Percentiles rank a stretch among this genome's conserved stretches.
These are phyloP conservation scores for Oncorhynchus kisutch DNA, from an alignment of 2,113 vertebrate genomes.

Conservation along the genomic window DNA sequence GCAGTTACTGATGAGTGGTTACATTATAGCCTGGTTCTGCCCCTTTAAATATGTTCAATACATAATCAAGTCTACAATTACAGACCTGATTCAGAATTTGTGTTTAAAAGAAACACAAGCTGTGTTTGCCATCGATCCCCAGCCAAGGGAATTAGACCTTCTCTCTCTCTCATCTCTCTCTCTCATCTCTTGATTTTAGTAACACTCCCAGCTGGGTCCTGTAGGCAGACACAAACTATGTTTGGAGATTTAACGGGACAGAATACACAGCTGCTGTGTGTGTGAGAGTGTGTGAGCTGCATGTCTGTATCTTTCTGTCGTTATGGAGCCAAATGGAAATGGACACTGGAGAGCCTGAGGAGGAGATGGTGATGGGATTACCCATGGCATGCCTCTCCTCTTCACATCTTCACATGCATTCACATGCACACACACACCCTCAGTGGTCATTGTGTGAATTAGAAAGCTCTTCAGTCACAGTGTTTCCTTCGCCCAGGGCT, in stretches of 20 bases:
- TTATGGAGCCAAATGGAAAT: no score
- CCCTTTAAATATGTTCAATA: conserved; percentile 13
- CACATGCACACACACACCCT: background rate
- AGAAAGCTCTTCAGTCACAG: no score
- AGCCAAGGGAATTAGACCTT: conserved; percentile 28
- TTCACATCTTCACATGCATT: background rate
- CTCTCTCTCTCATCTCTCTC: background rate
- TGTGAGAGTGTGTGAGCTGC: conserved; percentile 9
- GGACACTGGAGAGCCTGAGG: background rate
- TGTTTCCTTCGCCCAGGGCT: no score
- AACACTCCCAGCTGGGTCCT: background rate
- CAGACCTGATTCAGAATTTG: background rate
- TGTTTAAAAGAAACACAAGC: conserved; percentile 18
- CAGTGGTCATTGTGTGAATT: no score
- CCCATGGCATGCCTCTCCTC: conserved; percentile 17
- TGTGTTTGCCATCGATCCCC: conserved; percentile 38
- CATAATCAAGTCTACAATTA: conserved; percentile 19
- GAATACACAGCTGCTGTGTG: conserved; percentile 15
- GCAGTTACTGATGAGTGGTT: conserved; percentile 41
- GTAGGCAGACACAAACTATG: conserved; percentile 4
- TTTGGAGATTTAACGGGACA: conserved; percentile 6
- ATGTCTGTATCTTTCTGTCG: background rate
- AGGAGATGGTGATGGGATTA: conserved; percentile 19
- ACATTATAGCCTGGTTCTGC: conserved; percentile 15
- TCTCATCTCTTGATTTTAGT: background rate